phyloP scores from a whole-genome alignment of 2,888 invertebrate species.

The Brassicogethes aeneus region DNA sequence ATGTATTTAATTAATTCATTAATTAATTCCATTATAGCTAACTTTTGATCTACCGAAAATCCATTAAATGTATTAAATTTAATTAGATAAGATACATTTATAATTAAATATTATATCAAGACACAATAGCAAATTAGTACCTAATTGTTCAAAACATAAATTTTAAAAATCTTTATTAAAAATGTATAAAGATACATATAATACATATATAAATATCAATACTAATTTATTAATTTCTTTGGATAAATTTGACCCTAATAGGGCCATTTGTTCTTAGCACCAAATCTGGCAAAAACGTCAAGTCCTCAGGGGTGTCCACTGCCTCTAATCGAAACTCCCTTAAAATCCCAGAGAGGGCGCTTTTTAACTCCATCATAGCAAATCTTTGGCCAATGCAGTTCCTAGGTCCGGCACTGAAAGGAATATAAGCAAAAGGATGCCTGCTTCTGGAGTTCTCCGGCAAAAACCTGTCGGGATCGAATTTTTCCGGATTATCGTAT shows the following conservation, averaged over 20 bases:
- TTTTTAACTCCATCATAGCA: slow-evolving; percentile 54
- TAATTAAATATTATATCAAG: no score
- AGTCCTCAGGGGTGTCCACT: slow-evolving; percentile 39
- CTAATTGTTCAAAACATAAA: no score
- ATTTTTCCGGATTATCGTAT: slow-evolving; percentile 55
- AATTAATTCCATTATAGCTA: no score
- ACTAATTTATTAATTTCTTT: slow-evolving; percentile 6
- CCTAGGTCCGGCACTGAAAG: slow-evolving; percentile 59
- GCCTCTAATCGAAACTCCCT: slow-evolving; percentile 44
- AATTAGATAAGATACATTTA: no score
- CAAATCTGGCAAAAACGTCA: slow-evolving; percentile 40
- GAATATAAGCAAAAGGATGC: slow-evolving; percentile 56
- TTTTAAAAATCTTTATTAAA: no score
- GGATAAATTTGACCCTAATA: slow-evolving; percentile 32
- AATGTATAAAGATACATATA: no score
- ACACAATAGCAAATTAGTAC: no score
- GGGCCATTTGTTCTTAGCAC: slow-evolving; percentile 42
- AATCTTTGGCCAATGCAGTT: slow-evolving; percentile 62
- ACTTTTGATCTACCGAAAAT: no score
- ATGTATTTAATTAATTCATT: no score
- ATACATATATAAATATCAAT: no score
- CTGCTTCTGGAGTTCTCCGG: slow-evolving; percentile 47
- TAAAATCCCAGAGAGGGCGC: slow-evolving; percentile 48
- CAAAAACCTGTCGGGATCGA: slow-evolving; percentile 63
- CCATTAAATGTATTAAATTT: no score